Evolutionary conservation across 2,113 vertebrate genomes (phyloP).

Genomic region (Mesitornis unicolor): DNA sequence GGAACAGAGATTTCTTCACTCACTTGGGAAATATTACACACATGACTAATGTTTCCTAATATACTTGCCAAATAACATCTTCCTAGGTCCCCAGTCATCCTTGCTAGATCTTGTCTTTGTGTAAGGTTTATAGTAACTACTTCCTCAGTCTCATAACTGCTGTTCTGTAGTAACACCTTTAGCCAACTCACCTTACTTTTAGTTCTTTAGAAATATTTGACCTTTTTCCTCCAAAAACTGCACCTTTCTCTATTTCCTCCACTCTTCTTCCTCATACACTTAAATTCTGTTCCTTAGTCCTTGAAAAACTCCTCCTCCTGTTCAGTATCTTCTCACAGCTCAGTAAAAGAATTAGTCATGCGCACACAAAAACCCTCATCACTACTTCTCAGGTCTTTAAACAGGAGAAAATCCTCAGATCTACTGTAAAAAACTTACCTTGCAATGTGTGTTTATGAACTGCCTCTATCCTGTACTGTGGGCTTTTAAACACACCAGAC

Average conservation of each 20-base stretch:
- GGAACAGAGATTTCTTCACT: background rate
- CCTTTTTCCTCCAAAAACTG: background rate
- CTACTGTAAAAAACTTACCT: background rate
- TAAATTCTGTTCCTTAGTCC: background rate
- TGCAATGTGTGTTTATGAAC: background rate
- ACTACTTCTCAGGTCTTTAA: background rate
- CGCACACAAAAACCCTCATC: background rate
- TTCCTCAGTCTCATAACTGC: background rate
- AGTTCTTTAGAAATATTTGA: background rate
- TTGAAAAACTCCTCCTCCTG: background rate
- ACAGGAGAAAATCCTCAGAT: background rate
- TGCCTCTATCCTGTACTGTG: background rate
- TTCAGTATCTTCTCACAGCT: too few relatives aligned
- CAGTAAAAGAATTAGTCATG: background rate
- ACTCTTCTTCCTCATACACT: background rate
- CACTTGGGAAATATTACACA: background rate
- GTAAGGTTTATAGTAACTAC: background rate
- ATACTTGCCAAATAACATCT: background rate
- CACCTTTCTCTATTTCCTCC: background rate
- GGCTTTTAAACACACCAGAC: background rate
- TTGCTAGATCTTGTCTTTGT: background rate
- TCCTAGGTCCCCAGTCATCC: background rate
- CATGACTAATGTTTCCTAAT: background rate
- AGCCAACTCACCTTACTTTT: background rate
- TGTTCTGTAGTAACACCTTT: background rate